Conservation (phyloP, 2,113 vertebrate species). For the Axis porcinus region DNA sequence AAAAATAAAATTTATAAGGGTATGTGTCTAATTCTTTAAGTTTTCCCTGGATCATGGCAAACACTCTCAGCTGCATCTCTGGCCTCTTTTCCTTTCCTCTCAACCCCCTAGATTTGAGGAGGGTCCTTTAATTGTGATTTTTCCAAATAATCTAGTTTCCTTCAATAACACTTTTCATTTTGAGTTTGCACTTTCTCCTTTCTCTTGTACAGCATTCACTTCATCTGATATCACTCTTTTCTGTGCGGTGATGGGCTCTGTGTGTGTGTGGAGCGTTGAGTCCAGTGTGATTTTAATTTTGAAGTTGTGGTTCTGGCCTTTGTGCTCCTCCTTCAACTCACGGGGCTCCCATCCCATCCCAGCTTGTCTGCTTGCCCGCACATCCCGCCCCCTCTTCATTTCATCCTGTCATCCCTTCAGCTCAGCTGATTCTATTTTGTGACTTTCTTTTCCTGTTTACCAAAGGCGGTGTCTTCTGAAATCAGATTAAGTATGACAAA, state of each 20-base stretch:
- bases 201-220: background rate
- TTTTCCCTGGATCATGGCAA: background rate
- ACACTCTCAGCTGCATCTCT: background rate
- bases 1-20: background rate
- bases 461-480: conserved; percentile 60
- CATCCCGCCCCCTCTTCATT: conserved; percentile 40
- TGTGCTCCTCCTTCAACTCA: background rate
- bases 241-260: background rate
- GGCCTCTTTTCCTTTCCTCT: background rate
- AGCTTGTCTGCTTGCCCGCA: background rate
- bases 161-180: background rate
- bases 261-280: accelerated
- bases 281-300: background rate
- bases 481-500: conserved; percentile 69
- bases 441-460: conserved; percentile 69
- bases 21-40: background rate
- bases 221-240: background rate
- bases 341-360: background rate
- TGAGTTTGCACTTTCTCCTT: background rate
- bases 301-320: background rate
- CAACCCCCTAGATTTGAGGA: background rate
- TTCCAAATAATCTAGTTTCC: background rate
- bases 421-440: conserved; percentile 55
- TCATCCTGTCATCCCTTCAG: conserved; percentile 36
- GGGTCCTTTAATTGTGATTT: background rate